These are phyloP conservation scores for Scelioninae gen. 2 DNA, from an alignment of 2,888 invertebrate genomes.

Conservation along the genomic window DNA sequence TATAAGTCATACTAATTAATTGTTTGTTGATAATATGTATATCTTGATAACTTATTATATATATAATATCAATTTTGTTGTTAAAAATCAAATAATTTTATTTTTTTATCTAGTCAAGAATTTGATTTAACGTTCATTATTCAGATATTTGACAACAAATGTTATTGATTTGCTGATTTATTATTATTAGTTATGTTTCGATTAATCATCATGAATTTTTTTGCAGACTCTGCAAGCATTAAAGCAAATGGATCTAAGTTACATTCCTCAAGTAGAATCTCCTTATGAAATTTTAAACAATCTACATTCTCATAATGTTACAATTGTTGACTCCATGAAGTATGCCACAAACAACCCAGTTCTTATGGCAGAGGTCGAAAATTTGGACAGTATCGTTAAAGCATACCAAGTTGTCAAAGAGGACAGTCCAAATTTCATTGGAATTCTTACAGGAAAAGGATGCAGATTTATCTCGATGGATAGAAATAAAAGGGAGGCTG, in stretches of 20 bases:
- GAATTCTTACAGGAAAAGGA: slow-evolving; percentile 67
- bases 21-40: too few relatives aligned
- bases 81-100: too few relatives aligned
- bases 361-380: slow-evolving; percentile 59
- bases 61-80: too few relatives aligned
- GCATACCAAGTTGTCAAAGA: slow-evolving; percentile 70
- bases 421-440: slow-evolving; percentile 64
- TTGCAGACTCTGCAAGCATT: slow-evolving; percentile 18
- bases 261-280: slow-evolving; percentile 80
- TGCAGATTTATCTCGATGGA: slow-evolving; percentile 67
- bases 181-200: too few relatives aligned
- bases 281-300: slow-evolving; percentile 78
- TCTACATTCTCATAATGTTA: slow-evolving; percentile 75
- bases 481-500: slow-evolving; percentile 65
- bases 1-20: too few relatives aligned
- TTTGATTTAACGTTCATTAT: too few relatives aligned
- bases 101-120: too few relatives aligned
- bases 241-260: slow-evolving; percentile 71
- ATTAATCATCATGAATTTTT: too few relatives aligned
- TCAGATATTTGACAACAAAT: too few relatives aligned
- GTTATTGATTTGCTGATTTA: too few relatives aligned
- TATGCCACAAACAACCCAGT: slow-evolving; percentile 67
- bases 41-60: too few relatives aligned
- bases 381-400: slow-evolving; percentile 65
- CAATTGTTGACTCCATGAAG: slow-evolving; percentile 75